Evolutionary conservation across 2,113 vertebrate genomes (phyloP), one percentile per base, ranked within the genome.

Genomic region (Carassius gibelio): DNA sequence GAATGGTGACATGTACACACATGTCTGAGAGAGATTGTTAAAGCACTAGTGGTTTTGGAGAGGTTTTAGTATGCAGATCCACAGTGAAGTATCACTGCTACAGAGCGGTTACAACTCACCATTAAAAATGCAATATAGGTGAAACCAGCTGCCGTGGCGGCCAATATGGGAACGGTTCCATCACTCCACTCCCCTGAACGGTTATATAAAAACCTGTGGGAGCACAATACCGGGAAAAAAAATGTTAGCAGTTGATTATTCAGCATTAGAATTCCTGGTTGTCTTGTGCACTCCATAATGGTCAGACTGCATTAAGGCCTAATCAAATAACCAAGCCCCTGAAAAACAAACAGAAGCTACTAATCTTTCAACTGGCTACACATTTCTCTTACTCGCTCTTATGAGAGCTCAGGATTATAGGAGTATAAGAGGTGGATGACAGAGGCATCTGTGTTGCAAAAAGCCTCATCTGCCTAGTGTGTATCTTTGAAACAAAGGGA

Each of bases 181-280:
- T 99, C 97, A 36, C 95, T 97, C 98, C 98, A 99, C 86, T 96
- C 95, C 72, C 97, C 97, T 84, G 97, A 96, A 80, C 91, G 94
- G 90, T 96, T 98, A 89, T 99, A 99, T 77, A 99, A 94, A 92
- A 96, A 97, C 98, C 98, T 99, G 94, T n/a, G 91, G 69, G 50
- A 84, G 55, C 71, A 84, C 64, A 75, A 69, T 38, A 36, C 36
- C 64, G 8, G 79, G 11, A 7, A 72, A n/a, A 38, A 82, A 80
- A 64, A 72, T 3, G 26, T 57, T 57, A 36, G 17, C 19, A 13
- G 45, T 52, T 26, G 9, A n/a, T 17, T 75, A n/a, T 75, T 72
- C 13, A 69, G 66, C 66, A 77, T 17, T 76, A 36, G 34, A 23
- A 10, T 19, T 75, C 75, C 57, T 66, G 75, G 11, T 50, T 77